Base-by-base conservation (phyloP, 2,888 invertebrate genomes). In the Diarsia dahlii region DNA sequence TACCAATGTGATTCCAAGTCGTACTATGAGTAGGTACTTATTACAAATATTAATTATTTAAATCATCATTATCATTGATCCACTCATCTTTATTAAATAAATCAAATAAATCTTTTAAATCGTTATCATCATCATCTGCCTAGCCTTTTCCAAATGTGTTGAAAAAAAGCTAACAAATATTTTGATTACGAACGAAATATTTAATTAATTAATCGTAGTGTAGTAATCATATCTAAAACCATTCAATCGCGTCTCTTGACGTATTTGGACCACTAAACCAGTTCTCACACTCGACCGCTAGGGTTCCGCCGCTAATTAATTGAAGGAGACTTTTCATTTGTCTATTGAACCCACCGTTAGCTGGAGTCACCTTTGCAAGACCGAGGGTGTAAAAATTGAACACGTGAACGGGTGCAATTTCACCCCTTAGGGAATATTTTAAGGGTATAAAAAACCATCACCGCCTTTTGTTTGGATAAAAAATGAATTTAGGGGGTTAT, bases 241-340 rank as follows among this genome's bases (percentile, higher is more conserved):
- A 39, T 39, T 0, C 8, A 56, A 45, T 45, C 45, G 48, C n/a
- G 1, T 3, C 1, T 18, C 56, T 63, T 52, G 8, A 54, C 6
- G 1, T 62, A 18, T 66, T 77, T 80, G 73, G 13, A 80, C 75
- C 72, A 39, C 60, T 65, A 72, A 76, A 66, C 71, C 60, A 78
- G 87, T 93, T 95, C 93, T 92, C 95, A 94, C 94, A 94, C 90
- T 88, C 87, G 69, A 87, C 83, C 89, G 86, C 90, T 87, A 90
- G 90, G 92, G 91, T 89, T 90, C 88, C 84, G 84, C 74, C 88
- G 80, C 87, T 94, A 95, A 95, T 95, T 95, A 95, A 95, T 95
- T 92, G 92, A 88, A 91, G 88, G 89, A 92, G 92, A 94, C 94
- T 95, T 95, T 95, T 93, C 93, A 94, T 94, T 94, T 91, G 92